These are phyloP conservation scores for Hippocampus guttulatus DNA, from an alignment of 2,113 vertebrate genomes.

Conservation along the genomic window DNA sequence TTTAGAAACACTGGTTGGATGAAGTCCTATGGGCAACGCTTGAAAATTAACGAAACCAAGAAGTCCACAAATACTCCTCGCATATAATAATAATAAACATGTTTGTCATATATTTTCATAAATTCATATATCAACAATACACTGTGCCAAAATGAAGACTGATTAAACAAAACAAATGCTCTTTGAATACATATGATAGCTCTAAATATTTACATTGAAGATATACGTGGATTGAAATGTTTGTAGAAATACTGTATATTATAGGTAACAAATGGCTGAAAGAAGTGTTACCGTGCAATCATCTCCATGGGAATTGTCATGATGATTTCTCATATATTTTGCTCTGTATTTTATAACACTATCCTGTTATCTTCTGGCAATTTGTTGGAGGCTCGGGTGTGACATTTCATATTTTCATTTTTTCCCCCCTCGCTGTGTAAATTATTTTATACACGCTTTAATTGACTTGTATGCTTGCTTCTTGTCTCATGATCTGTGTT, in stretches of 20 bases:
- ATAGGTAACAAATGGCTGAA: conserved; percentile 21
- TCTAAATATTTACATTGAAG: conserved; percentile 22
- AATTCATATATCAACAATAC: conserved; percentile 26
- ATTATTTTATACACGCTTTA: background rate
- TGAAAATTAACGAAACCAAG: background rate
- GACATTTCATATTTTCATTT: background rate
- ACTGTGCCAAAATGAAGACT: conserved; percentile 62
- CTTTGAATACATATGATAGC: conserved; percentile 23
- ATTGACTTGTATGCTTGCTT: background rate
- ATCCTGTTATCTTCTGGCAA: background rate
- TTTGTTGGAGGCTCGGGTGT: background rate
- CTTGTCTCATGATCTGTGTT: conserved; percentile 30
- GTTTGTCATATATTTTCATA: conserved; percentile 8
- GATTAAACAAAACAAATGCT: conserved; percentile 48
- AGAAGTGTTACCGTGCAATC: conserved; percentile 16
- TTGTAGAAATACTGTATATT: conserved; percentile 37
- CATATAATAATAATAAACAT: background rate
- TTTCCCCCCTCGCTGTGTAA: background rate
- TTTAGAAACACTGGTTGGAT: background rate
- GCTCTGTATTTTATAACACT: background rate
- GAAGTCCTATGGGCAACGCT: background rate
- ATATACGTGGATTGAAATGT: conserved; percentile 34
- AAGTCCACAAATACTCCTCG: background rate
- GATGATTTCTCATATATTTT: background rate
- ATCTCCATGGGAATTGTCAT: background rate